These are phyloP conservation scores for Sardina pilchardus DNA, from an alignment of 2,113 vertebrate genomes.

Conservation along the genomic window DNA sequence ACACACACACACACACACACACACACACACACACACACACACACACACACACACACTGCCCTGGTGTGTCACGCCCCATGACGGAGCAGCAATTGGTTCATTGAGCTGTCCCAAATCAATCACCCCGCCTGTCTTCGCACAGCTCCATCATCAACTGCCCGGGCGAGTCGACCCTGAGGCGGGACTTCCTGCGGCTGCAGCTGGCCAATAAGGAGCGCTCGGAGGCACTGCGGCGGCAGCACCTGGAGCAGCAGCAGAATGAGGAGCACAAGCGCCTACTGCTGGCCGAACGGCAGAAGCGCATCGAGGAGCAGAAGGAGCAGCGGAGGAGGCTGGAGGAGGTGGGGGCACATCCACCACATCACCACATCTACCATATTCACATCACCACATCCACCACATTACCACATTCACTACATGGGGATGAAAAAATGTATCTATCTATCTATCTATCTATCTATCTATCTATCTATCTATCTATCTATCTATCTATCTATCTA, in stretches of 20 bases:
- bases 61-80: not conserved
- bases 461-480: too few species aligned
- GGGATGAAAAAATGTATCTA: too few species aligned
- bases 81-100: not conserved
- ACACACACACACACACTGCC: not conserved
- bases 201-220: slow-evolving; percentile 94
- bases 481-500: too few species aligned
- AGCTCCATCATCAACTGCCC: slow-evolving; percentile 94
- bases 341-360: slow-evolving; percentile 63
- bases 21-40: not conserved
- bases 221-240: slow-evolving; percentile 86
- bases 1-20: too few species aligned
- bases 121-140: not conserved
- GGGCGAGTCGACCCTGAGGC: slow-evolving; percentile 89
- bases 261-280: slow-evolving; percentile 94
- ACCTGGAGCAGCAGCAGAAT: slow-evolving; percentile 95
- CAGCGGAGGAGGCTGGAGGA: slow-evolving; percentile 90
- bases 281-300: slow-evolving; percentile 93
- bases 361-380: too few species aligned
- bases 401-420: too few species aligned
- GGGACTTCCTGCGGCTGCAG: slow-evolving; percentile 94
- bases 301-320: slow-evolving; percentile 97
- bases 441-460: too few species aligned
- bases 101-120: not conserved
- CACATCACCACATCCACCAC: too few species aligned